Base-by-base conservation (phyloP, 1,140 invertebrate genomes). In the Chionoecetes opilio region DNA sequence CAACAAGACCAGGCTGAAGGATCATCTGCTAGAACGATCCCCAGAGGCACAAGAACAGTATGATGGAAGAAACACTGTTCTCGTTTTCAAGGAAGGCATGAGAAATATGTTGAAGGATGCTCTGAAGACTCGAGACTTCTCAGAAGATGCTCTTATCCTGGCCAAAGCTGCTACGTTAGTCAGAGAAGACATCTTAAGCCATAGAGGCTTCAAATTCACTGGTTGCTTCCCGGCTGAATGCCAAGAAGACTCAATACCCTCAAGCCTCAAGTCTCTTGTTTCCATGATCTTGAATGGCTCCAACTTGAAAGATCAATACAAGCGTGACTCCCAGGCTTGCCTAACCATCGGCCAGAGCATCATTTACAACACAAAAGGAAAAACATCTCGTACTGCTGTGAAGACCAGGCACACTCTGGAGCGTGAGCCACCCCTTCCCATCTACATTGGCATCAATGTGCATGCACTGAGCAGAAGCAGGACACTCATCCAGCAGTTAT, bases 241-340 rank as follows among this genome's bases (percentile, higher is more conserved):
- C 37, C 91, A 92, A 92, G 53, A 92, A 92, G 53, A 31, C 17
- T 31, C 91, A 17, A 9, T 92, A 32, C 91, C 91, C n/a, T 31
- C 91, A 0, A 92, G 46, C 35, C 91, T 92, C 0, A 92, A 6
- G 29, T 35, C 93, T 82, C n/a, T 75, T 90, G 94, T 91, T 9
- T 84, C 90, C 21, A 95, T 95, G 94, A 95, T 91, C 53, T 92
- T 91, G 38, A 86, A 91, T 95, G 94, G 94, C 53, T 17, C 89
- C n/a, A 92, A 95, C 1, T 3, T 95, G 41, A 63, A 95, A 35
- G 88, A 94, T n/a, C 93, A 94, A 35, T 41, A 88, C 87, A 82
- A 37, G 35, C 2, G 75, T 17, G 41, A 94, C 9, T 32, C 89
- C 17, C 93, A 94, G 37, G 93, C 93, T 91, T 91, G 41, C 89